These are phyloP conservation scores for Xenopus petersii DNA, from an alignment of 2,797 vertebrate species.

Conservation along the genomic window DNA sequence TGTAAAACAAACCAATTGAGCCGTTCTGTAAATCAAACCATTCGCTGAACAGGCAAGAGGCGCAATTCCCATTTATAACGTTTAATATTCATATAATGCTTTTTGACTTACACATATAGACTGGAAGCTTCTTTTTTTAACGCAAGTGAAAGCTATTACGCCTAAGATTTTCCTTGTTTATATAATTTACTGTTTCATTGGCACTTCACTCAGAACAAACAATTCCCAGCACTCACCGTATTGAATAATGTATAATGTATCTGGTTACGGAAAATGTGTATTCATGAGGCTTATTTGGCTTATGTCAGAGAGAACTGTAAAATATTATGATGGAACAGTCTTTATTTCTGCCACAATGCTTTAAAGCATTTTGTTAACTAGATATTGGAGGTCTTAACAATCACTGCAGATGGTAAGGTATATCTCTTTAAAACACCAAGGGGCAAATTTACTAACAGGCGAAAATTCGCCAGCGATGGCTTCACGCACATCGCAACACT, in stretches of 20 bases:
- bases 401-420: constrained; percentile 30
- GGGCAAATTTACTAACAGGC: too few species aligned
- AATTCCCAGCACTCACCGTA: constrained; percentile 67
- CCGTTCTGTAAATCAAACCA: background rate
- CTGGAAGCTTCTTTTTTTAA: constrained; percentile 35
- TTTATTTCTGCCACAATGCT: constrained; percentile 75
- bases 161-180: constrained; percentile 64
- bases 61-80: background rate
- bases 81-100: constrained; percentile 27
- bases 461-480: too few species aligned
- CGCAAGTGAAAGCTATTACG: constrained; percentile 49
- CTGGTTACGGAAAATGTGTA: constrained; percentile 67
- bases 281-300: constrained; percentile 72
- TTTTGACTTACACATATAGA: constrained; percentile 12
- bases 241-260: constrained; percentile 72
- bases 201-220: constrained; percentile 60
- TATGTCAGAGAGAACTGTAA: constrained; percentile 73
- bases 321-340: constrained; percentile 75
- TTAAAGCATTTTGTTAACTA: constrained; percentile 65
- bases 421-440: too few species aligned
- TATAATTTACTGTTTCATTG: constrained; percentile 66
- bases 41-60: background rate
- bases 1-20: too few species aligned
- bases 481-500: too few species aligned
- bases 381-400: constrained; percentile 65